Base-by-base conservation (phyloP, 2,888 invertebrate genomes). In the Phania funesta region DNA sequence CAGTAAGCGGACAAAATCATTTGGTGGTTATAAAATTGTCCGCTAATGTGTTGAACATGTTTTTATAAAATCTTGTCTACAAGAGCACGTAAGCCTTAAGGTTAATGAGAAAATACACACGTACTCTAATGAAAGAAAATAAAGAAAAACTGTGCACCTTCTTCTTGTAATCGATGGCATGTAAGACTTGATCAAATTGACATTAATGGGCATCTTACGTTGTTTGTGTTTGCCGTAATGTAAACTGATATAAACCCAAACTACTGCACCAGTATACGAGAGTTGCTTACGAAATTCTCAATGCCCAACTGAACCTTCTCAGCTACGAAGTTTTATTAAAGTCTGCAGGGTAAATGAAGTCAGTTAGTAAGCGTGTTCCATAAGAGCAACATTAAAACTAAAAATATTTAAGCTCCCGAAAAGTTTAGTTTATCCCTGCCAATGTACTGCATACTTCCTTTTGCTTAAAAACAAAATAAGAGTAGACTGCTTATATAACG, bases 151-250 rank as follows among this genome's bases (percentile, higher is more conserved):
- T 78, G 79, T 74, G 71, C 83, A 78, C 79, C 84, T 84, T 80
- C 65, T 54, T 76, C 41, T 76, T 83, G 76, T 83, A 84, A 83
- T 84, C 84, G 83, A 80, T 83, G 84, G 83, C 84, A 84, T 84
- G 76, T 83, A 79, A 46, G 71, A 84, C 83, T 83, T 74, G 76
- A 76, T 84, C 76, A 82, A 84, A 84, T 84, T 84, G 84, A 84
- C 84, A 84, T 84, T 84, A 84, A 84, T 84, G 84, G 80, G 82
- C 82, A 76, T 6, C 46, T 46, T 20, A 22, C 29, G 26, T 46
- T 18, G 46, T 26, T 5, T 20, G 18, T 46, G 20, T 52, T 54
- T 60, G 41, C 29, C 18, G 54, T 26, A 35, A 38, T 52, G 20
- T 18, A 44, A 32, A 70, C 44, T 16, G n/a, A 46, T 22, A 35